These are phyloP conservation scores for Diabrotica undecimpunctata DNA, from an alignment of 1,140 invertebrate species.

Conservation along the genomic window DNA sequence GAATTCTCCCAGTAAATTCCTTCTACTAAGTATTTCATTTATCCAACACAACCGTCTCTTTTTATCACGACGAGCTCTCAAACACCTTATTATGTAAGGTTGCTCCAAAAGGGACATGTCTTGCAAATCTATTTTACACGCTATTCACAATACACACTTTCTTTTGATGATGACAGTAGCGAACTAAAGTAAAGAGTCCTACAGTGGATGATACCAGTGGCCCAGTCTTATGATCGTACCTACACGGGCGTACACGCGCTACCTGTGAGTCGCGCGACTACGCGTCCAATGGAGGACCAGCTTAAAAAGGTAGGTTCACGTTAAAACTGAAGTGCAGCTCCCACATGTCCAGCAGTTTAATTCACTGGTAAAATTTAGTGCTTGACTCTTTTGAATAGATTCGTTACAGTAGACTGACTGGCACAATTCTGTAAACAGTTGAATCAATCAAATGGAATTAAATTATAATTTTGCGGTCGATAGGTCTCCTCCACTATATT, in stretches of 20 bases:
- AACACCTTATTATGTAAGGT: not conserved
- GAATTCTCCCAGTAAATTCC: conserved; percentile 9
- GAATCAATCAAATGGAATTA: too few relatives aligned
- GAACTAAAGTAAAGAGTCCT: not conserved
- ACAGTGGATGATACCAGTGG: conserved; percentile 7
- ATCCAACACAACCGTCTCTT: conserved; percentile 6
- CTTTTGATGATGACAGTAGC: not conserved
- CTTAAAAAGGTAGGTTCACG: too few relatives aligned
- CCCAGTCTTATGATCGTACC: conserved; percentile 1
- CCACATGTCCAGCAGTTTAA: too few relatives aligned
- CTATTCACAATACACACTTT: not conserved
- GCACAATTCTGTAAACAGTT: too few relatives aligned
- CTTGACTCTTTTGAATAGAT: too few relatives aligned
- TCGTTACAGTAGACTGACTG: too few relatives aligned
- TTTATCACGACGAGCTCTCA: not conserved
- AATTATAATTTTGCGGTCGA: too few relatives aligned
- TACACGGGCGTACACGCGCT: not conserved
- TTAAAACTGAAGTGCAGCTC: too few relatives aligned
- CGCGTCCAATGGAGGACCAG: not conserved
- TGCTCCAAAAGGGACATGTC: conserved; percentile 5
- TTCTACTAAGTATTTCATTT: conserved; percentile 4
- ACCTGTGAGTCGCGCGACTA: conserved; percentile 4
- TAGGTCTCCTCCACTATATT: too few relatives aligned
- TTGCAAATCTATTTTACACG: conserved; percentile 1
- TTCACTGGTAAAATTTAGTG: too few relatives aligned